Evolutionary conservation across 2,113 vertebrate species (phyloP), one percentile per base, ranked within the genome.

Genomic region (Tonatia bakeri): DNA sequence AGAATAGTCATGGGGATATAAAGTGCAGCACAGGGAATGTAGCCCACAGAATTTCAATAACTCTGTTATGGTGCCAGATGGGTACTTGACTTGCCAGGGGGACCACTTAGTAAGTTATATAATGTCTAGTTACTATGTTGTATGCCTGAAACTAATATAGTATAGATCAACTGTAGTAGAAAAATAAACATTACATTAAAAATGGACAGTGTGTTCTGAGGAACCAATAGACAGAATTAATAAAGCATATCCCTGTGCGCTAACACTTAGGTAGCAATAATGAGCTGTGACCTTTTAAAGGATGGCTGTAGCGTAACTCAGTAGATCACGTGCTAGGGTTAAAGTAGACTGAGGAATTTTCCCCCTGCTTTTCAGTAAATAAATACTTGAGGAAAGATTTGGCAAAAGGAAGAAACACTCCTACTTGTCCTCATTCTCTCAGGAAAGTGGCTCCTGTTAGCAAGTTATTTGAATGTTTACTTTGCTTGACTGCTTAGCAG

Each of bases 301-400:
- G 97, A 91, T 97, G 98, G 91, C 97, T 98, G 95, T 95, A 45
- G 92, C 95, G 76, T 65, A 95, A 95, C 88, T 96, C 92, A 2
- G 96, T 97, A 97, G 98, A 93, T 96, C 94, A 90, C 95, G 69
- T 96, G 93, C 94, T 90, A 86, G 90, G 97, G 98, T 98, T 98
- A 98, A 98, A 98, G 97, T 98, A 98, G 97, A 98, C 96, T 79
- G 50, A 82, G 86, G 97, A 98, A 89, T 96, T 97, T 92, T 89
- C 97, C 97, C 93, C 93, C 81, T 95, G 97, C 97, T 97, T 98
- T 98, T 97, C 96, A 80, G 97, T 98, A 98, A 98, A 98, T 98
- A 98, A 98, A 98, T 98, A 98, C 90, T 96, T 11, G 94, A 97
- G 97, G 95, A 98, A 98, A 96, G 97, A 97, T 95, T 97, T 98